Evolutionary conservation across 2,113 vertebrate genomes (phyloP).

Genomic region (Cichladusa arquata): DNA sequence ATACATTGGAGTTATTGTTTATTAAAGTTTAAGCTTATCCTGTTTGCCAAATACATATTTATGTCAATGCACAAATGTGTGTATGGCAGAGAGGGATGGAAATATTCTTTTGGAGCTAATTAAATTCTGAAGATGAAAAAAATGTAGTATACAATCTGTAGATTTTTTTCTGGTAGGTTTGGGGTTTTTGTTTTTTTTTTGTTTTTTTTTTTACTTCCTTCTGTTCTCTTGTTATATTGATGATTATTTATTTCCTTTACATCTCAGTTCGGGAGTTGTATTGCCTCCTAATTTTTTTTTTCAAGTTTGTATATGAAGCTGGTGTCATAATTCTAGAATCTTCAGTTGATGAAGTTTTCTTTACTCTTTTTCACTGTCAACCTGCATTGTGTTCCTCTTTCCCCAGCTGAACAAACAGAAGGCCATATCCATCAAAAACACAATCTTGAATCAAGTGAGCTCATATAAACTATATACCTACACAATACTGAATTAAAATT

Average conservation of each 20-base stretch:
- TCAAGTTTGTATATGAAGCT: not conserved
- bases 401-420: conserved; percentile 57
- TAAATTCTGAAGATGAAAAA: conserved; percentile 24
- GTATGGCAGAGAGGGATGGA: not conserved
- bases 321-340: not conserved
- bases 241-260: not conserved
- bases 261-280: not conserved
- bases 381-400: not conserved
- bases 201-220: not conserved
- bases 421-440: conserved; percentile 35
- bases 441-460: not conserved
- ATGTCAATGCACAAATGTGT: not conserved
- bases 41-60: not conserved
- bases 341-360: not conserved
- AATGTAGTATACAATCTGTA: conserved; percentile 1
- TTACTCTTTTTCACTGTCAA: not conserved
- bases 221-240: not conserved
- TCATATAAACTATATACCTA: not conserved
- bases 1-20: not conserved
- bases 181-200: not conserved
- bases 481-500: not conserved
- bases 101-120: conserved; percentile 25
- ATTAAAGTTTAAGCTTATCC: not conserved
- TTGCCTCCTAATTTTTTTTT: not conserved
- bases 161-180: not conserved